phyloP scores from a whole-genome alignment of 2,113 vertebrate species.

The Osmerus mordax region DNA sequence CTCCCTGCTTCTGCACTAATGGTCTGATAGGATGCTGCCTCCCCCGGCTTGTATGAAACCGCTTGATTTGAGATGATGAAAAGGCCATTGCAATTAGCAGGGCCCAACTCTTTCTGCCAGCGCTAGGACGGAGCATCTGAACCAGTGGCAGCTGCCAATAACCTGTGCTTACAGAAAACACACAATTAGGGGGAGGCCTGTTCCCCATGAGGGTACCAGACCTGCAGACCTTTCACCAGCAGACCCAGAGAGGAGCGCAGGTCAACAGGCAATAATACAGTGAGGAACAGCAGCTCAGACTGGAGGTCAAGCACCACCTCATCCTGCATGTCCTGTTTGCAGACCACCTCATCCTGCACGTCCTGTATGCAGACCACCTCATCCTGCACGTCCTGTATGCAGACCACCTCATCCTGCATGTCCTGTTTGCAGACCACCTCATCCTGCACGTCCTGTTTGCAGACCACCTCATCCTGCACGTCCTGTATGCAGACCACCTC shows the following conservation, averaged over 20 bases:
- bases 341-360: conserved; percentile 49
- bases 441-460: no score
- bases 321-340: conserved; percentile 52
- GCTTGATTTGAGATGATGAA: conserved; percentile 88
- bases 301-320: conserved; percentile 70
- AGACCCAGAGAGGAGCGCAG: conserved; percentile 74
- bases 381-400: no score
- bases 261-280: conserved; percentile 83
- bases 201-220: conserved; percentile 72
- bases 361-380: conserved; percentile 42
- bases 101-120: conserved; percentile 74
- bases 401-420: no score
- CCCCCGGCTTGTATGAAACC: conserved; percentile 71
- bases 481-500: no score
- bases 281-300: conserved; percentile 56
- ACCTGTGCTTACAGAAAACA: conserved; percentile 76
- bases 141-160: conserved; percentile 89
- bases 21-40: conserved; percentile 70
- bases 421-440: no score
- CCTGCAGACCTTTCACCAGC: conserved; percentile 78
- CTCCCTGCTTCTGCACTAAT: conserved; percentile 64
- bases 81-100: conserved; percentile 91
- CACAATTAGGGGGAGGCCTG: conserved; percentile 78
- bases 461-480: no score
- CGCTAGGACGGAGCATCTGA: conserved; percentile 71